A percentile compares a stretch with the other conserved stretches of the same genome.
These are phyloP conservation scores for Hoplostethus mediterraneus DNA, from an alignment of 2,797 vertebrate genomes.

Conservation along the genomic window DNA sequence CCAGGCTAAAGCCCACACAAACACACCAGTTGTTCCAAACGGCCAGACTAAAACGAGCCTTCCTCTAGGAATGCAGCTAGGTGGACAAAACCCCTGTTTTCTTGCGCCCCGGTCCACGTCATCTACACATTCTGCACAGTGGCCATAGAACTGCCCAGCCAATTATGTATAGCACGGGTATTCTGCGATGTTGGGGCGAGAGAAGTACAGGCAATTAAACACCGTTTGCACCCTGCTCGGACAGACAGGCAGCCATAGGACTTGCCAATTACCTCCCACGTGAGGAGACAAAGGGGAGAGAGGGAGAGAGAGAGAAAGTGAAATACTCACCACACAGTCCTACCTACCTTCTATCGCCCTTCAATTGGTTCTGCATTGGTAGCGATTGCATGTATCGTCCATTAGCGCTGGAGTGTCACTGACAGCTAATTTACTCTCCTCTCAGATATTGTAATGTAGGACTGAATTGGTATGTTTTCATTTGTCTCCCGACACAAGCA, in stretches of 20 bases:
- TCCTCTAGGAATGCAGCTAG: conserved; percentile 73
- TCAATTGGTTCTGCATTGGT: conserved; percentile 63
- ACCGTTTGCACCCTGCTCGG: conserved; percentile 67
- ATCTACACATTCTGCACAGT: conserved; percentile 57
- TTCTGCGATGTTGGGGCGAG: conserved; percentile 65
- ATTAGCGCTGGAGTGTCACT: conserved; percentile 44
- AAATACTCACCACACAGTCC: conserved; percentile 59
- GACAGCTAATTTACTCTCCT: conserved; percentile 68
- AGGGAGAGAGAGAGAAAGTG: conserved; percentile 3
- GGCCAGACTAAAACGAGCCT: conserved; percentile 60
- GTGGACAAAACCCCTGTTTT: conserved; percentile 72
- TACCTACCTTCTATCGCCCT: conserved; percentile 36
- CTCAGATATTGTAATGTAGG: conserved; percentile 60
- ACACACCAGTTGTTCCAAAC: conserved; percentile 73
- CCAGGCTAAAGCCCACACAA: conserved; percentile 67
- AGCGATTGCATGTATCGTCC: conserved; percentile 47
- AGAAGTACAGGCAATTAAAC: conserved; percentile 77
- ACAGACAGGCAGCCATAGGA: conserved; percentile 58
- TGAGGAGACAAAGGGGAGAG: conserved; percentile 8
- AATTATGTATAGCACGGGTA: conserved; percentile 57
- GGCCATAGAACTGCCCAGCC: conserved; percentile 46
- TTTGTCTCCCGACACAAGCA: conserved; percentile 16
- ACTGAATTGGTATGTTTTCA: conserved; percentile 33
- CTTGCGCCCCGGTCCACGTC: conserved; percentile 30
- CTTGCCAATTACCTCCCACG: conserved; percentile 77